A percentile compares a stretch with the other conserved stretches of the same genome.
These are phyloP conservation scores for Drosophila tsacasi DNA, from an alignment of 1,140 invertebrate genomes.

Conservation along the genomic window DNA sequence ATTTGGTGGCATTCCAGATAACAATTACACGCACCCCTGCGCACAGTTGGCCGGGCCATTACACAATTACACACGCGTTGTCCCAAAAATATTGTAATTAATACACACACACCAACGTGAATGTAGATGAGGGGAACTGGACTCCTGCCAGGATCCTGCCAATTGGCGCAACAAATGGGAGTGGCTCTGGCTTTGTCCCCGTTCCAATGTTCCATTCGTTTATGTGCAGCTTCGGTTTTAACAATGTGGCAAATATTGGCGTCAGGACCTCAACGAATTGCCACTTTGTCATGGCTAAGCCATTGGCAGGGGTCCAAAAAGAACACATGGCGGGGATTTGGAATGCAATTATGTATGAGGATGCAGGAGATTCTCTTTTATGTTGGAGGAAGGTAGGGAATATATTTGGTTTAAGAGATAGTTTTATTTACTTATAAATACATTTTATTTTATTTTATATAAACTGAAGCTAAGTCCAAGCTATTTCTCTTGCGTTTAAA, in stretches of 20 bases:
- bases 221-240: constrained; percentile 38
- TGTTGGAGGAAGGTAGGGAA: not conserved
- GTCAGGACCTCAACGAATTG: constrained; percentile 16
- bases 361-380: not conserved
- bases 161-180: constrained; percentile 43
- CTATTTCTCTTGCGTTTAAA: too few relatives aligned
- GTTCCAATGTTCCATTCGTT: constrained; percentile 30
- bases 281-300: constrained; percentile 25
- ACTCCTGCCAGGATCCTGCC: constrained; percentile 45
- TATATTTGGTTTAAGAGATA: not conserved
- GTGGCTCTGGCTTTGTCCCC: constrained; percentile 21
- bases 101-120: constrained; percentile 21
- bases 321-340: not conserved
- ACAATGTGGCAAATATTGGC: constrained; percentile 64
- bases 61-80: constrained; percentile 13
- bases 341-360: not conserved
- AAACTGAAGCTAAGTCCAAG: too few relatives aligned
- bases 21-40: constrained; percentile 46
- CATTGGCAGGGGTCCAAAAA: constrained; percentile 17
- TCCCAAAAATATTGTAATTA: constrained; percentile 63
- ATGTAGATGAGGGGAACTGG: not conserved
- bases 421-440: too few relatives aligned
- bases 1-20: constrained; percentile 59
- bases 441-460: too few relatives aligned
- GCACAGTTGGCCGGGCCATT: constrained; percentile 28